phyloP scores from a whole-genome alignment of 1,140 invertebrate genomes.

The Drosophila pseudoananassae region DNA sequence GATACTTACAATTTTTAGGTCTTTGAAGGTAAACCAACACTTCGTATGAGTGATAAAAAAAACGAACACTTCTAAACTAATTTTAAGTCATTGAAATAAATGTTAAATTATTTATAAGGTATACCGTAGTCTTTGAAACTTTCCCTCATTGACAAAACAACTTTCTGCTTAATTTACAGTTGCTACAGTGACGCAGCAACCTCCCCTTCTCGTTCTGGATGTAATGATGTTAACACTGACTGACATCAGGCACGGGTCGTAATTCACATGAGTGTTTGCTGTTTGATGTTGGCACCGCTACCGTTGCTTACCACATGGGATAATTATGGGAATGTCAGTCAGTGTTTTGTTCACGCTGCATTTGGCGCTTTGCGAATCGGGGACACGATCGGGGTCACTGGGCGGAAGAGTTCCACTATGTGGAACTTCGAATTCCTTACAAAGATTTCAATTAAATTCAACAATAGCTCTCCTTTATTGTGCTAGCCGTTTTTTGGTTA shows the following conservation, averaged over 20 bases:
- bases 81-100: background rate
- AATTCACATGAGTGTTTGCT: slow-evolving; percentile 36
- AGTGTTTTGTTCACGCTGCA: slow-evolving; percentile 34
- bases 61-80: too few species aligned
- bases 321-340: slow-evolving; percentile 32
- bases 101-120: background rate
- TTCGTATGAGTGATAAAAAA: background rate
- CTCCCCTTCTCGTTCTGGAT: background rate
- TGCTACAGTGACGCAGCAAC: slow-evolving; percentile 18
- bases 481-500: background rate
- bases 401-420: background rate
- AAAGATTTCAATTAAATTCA: background rate
- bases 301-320: slow-evolving; percentile 14
- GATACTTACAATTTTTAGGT: background rate
- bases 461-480: background rate
- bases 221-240: slow-evolving; percentile 43
- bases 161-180: slow-evolving; percentile 46
- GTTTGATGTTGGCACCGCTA: slow-evolving; percentile 3
- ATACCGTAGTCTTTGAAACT: background rate
- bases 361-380: background rate
- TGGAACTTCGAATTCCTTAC: background rate
- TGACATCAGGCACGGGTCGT: slow-evolving; percentile 45
- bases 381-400: background rate
- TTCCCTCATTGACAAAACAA: slow-evolving; percentile 7
- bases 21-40: background rate